Conservation (phyloP, 2,888 invertebrate genomes). For the Notodonta dromedarius region DNA sequence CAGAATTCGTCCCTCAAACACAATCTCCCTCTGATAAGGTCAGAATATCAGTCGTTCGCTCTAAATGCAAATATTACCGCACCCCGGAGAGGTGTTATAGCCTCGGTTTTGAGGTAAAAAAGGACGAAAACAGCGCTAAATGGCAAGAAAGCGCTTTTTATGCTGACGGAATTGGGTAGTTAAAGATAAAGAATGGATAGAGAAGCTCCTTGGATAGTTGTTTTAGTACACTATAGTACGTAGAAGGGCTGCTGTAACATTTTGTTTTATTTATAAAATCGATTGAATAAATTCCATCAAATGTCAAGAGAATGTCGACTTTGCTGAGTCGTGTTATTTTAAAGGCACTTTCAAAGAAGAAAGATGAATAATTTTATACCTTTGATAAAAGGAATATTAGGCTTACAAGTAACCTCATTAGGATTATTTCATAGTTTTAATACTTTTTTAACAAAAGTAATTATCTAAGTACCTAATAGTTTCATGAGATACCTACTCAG, state of each 20-base stretch:
- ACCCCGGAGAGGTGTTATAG: conserved; percentile 79
- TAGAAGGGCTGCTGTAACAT: conserved; percentile 37
- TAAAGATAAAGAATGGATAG: conserved; percentile 77
- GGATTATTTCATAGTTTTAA: too few relatives aligned
- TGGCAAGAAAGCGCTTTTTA: conserved; percentile 77
- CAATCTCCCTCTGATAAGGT: conserved; percentile 80
- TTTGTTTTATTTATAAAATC: conserved; percentile 40
- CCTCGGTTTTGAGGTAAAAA: conserved; percentile 78
- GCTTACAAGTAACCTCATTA: too few relatives aligned
- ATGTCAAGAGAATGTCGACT: conserved; percentile 8
- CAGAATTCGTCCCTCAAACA: conserved; percentile 74
- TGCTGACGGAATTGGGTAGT: conserved; percentile 74
- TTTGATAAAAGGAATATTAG: too few relatives aligned
- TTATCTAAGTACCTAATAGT: too few relatives aligned
- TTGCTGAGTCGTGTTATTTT: conserved; percentile 25
- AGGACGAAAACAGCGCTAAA: conserved; percentile 79
- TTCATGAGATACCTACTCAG: too few relatives aligned
- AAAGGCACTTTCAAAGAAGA: neutral
- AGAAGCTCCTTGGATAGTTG: conserved; percentile 59
- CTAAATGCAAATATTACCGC: conserved; percentile 83
- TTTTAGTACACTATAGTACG: conserved; percentile 42
- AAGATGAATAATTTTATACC: too few relatives aligned
- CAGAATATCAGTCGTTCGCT: conserved; percentile 81
- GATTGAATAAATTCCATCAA: conserved; percentile 25
- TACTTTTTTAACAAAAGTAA: too few relatives aligned